Evolutionary conservation across 2,888 invertebrate genomes (phyloP), one percentile per base, ranked within the genome.

Genomic region (Opisthograptis luteolata): DNA sequence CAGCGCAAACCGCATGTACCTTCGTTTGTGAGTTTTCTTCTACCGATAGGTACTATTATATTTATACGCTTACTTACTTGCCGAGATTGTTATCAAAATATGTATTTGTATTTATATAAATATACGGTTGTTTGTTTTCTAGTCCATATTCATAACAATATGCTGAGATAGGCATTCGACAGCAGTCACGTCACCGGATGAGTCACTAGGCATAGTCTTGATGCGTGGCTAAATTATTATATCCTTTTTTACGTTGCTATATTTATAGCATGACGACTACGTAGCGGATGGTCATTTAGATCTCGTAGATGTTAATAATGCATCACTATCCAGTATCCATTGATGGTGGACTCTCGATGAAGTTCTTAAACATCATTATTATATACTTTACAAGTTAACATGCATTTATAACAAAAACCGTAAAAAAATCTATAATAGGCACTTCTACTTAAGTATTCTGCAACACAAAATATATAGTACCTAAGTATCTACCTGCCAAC

Each of bases 171-270:
- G 50, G 55, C 53, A 59, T 54, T 52, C 43, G 48, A 62, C 46
- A 63, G 52, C 36, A 52, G 47, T 68, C 63, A 61, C 66, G 62
- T 76, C 74, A 74, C 66, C 73, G 69, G 72, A 73, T 67, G 68
- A 66, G 39, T 43, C 58, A 53, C 58, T 51, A 55, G 53, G 57
- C 55, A 59, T 27, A 32, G 43, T 57, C 55, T 50, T 52, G 42
- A 39, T n/a, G n/a, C 2, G 12, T 17, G 7, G 5, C 24, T 15
- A 34, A 28, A 28, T 32, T 32, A 19, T 30, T 36, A 30, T 45
- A 31, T 31, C 36, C 37, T 27, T 19, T n/a, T 12, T 19, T 34
- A 12, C 20, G 13, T 20, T 8, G 14, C 4, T 8, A 15, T 30
- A 30, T 30, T 30, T 30, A 14, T 14, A 14, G n/a, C n/a, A 28